A percentile compares a stretch with the other conserved stretches of the same genome.
Evolutionary conservation across 2,888 invertebrate genomes (phyloP).

Genomic region (Pammene aurita): DNA sequence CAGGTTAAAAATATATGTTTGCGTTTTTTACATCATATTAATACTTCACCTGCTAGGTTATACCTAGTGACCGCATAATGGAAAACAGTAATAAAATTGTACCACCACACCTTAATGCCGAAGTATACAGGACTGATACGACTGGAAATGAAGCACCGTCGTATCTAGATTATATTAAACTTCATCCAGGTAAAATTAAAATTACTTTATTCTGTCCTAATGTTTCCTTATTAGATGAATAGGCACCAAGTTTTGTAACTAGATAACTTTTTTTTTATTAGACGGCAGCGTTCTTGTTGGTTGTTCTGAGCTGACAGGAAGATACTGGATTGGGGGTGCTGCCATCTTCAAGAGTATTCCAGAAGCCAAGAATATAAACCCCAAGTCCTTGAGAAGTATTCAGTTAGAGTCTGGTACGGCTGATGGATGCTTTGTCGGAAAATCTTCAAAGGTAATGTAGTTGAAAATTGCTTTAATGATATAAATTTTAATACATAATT

Average conservation of each 20-base stretch:
- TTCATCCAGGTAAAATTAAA: constrained; percentile 66
- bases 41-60: constrained; percentile 9
- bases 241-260: not conserved
- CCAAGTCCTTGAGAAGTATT: constrained; percentile 60
- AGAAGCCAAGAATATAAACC: constrained; percentile 53
- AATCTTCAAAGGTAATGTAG: constrained; percentile 62
- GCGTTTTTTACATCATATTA: too few species aligned
- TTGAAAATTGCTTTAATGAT: not conserved
- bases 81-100: constrained; percentile 68
- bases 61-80: constrained; percentile 50
- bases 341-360: constrained; percentile 60
- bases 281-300: constrained; percentile 75
- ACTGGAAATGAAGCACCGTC: constrained; percentile 65
- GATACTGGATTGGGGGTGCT: constrained; percentile 77
- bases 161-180: constrained; percentile 68
- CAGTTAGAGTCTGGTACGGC: constrained; percentile 66
- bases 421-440: constrained; percentile 73
- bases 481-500: too few species aligned
- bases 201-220: not conserved
- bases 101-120: constrained; percentile 77
- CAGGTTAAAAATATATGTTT: not conserved
- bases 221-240: not conserved
- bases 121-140: constrained; percentile 72
- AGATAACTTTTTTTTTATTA: constrained; percentile 48
- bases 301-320: constrained; percentile 75